Percentiles rank a stretch among this genome's conserved stretches.
Evolutionary conservation across 2,888 invertebrate genomes (phyloP).

Genomic region (Netelia virgata): DNA sequence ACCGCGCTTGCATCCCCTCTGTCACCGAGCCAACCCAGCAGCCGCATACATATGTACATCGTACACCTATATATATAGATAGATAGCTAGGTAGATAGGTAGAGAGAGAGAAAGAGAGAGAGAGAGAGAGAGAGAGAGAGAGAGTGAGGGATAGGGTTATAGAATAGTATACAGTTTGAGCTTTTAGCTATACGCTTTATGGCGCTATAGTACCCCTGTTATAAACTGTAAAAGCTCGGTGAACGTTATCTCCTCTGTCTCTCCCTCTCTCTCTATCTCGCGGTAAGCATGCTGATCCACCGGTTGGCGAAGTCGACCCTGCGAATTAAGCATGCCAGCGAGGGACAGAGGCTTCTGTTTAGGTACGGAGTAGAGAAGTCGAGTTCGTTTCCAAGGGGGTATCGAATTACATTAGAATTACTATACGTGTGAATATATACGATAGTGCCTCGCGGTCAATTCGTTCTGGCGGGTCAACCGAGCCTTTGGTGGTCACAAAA

Average conservation of each 20-base stretch:
- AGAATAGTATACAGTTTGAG: conserved; percentile 55
- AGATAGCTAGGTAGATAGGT: neutral
- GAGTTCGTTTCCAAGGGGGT: conserved; percentile 1
- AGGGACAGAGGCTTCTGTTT: neutral
- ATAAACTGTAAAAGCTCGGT: conserved; percentile 60
- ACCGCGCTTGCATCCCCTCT: conserved; percentile 71
- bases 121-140: conserved; percentile 20
- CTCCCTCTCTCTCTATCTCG: conserved; percentile 16
- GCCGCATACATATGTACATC: conserved; percentile 67
- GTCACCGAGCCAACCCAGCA: conserved; percentile 57
- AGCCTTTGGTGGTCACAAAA: neutral
- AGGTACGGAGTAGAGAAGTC: neutral
- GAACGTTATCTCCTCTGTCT: conserved; percentile 11
- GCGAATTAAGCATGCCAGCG: conserved; percentile 63
- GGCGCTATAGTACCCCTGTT: conserved; percentile 26
- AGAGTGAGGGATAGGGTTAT: conserved; percentile 29
- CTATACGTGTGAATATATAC: neutral
- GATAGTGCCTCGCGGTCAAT: neutral
- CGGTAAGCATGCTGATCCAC: conserved; percentile 44
- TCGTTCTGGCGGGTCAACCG: neutral
- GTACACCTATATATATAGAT: neutral
- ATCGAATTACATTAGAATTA: conserved; percentile 42
- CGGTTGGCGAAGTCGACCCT: conserved; percentile 60
- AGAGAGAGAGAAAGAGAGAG: conserved; percentile 21
- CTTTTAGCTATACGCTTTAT: conserved; percentile 33